Evolutionary conservation across 2,113 vertebrate species (phyloP).

Genomic region (Hylia prasina): DNA sequence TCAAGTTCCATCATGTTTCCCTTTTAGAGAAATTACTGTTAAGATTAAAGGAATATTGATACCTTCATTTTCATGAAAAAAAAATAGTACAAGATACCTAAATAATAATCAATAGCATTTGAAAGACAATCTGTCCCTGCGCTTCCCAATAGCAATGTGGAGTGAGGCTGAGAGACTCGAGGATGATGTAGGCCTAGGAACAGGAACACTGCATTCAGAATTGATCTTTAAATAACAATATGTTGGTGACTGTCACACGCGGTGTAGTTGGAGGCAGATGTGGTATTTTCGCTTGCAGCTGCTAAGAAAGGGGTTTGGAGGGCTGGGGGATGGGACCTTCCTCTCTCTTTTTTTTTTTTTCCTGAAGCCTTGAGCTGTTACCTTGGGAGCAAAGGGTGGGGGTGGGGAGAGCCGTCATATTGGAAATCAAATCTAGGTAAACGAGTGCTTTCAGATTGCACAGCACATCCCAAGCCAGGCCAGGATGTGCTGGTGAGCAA

Average conservation of each 20-base stretch:
- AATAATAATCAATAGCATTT: conserved; percentile 43
- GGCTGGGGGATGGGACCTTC: conserved; percentile 56
- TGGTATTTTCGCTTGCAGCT: conserved; percentile 57
- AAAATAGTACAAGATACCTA: neutral
- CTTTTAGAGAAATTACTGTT: conserved; percentile 1
- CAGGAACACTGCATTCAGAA: conserved; percentile 5
- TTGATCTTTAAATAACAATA: conserved; percentile 62
- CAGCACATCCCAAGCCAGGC: neutral
- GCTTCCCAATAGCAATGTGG: neutral
- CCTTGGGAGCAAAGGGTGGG: conserved; percentile 55
- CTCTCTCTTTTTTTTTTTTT: conserved; percentile 5
- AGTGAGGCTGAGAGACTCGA: neutral
- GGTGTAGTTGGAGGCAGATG: conserved; percentile 55
- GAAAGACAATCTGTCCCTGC: neutral
- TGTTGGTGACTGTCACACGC: conserved; percentile 40
- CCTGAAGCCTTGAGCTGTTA: conserved; percentile 56
- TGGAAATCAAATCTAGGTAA: conserved; percentile 57
- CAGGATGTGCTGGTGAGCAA: neutral
- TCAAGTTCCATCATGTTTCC: neutral
- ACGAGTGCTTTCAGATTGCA: conserved; percentile 4
- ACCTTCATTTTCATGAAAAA: neutral
- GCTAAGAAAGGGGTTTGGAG: conserved; percentile 46
- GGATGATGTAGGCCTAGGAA: conserved; percentile 15
- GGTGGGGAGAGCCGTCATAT: conserved; percentile 48
- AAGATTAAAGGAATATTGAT: conserved; percentile 4